A percentile compares a stretch with the other conserved stretches of the same genome.
phyloP scores from a whole-genome alignment of 2,797 vertebrate genomes.

The Sardinella longiceps region DNA sequence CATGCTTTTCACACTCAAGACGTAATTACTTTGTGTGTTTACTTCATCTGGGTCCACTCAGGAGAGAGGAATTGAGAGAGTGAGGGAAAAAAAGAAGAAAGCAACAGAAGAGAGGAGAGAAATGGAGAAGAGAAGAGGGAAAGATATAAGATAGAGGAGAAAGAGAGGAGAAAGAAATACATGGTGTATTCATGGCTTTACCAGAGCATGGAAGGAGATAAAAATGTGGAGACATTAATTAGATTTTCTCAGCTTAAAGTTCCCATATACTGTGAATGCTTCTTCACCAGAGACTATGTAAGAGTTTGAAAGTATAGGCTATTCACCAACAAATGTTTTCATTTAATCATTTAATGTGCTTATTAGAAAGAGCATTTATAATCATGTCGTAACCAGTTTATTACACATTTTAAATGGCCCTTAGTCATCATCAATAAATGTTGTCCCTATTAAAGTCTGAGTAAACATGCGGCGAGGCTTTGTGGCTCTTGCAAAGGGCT shows the following conservation, averaged over 20 bases:
- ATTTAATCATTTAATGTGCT: neutral
- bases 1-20: slow-evolving; percentile 25
- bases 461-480: neutral
- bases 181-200: neutral
- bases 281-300: neutral
- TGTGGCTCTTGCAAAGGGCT: neutral
- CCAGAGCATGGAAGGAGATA: neutral
- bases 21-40: slow-evolving; percentile 8
- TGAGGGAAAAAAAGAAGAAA: too few species aligned
- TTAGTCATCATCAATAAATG: neutral
- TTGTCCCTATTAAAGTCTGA: neutral
- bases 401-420: neutral
- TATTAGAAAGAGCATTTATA: neutral
- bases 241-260: neutral
- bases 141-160: neutral
- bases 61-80: neutral
- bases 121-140: neutral
- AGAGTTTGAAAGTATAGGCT: neutral
- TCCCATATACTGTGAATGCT: neutral
- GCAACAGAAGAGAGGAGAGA: neutral
- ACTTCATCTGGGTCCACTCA: neutral
- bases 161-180: neutral
- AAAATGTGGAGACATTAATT: neutral
- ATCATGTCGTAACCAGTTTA: neutral
- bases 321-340: neutral